Base-by-base conservation (phyloP, 2,888 invertebrate species). In the Bedellia somnulentella region DNA sequence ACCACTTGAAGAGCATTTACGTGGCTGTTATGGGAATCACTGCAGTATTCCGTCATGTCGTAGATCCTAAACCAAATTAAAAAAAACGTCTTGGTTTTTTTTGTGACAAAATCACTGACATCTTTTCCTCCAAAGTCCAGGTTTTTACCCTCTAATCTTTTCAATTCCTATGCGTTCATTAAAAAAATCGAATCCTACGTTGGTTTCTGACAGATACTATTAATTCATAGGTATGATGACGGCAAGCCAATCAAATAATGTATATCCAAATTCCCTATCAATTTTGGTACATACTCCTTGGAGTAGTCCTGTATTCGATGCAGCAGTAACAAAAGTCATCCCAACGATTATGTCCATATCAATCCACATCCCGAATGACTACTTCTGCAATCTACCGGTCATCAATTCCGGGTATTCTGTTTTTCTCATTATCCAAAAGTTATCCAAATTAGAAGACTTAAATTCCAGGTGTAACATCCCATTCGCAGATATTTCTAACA, bases 271-370 rank as follows among this genome's bases (percentile, higher is more conserved):
- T 9, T 23, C 5, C 4, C n/a, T 23, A 10, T 23, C 23, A n/a
- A n/a, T n/a, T n/a, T n/a, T n/a, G n/a, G n/a, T n/a, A n/a, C n/a
- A n/a, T n/a, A 6, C 13, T 5, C 24, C 13, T 12, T 12, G 24
- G 12, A 12, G 12, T 6, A 31, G 21, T 15, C 27, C 21, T 31
- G 31, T 27, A 11, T 27, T 31, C 15, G 27, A 27, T 23, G 27
- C 26, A 3, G 31, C 27, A 13, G 31, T 27, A 15, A 27, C 27
- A 27, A 27, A 31, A 24, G 8, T n/a, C 6, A 27, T 17, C 12
- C 24, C 24, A 3, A 24, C 17, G 16, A 17, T 16, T n/a, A n/a
- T n/a, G n/a, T n/a, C n/a, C n/a, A n/a, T n/a, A n/a, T n/a, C n/a
- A n/a, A n/a, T n/a, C n/a, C n/a, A n/a, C n/a, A n/a, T n/a, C n/a